A percentile compares a stretch with the other conserved stretches of the same genome.
Evolutionary conservation across 2,797 vertebrate genomes (phyloP).

Genomic region (Melanitta fusca): DNA sequence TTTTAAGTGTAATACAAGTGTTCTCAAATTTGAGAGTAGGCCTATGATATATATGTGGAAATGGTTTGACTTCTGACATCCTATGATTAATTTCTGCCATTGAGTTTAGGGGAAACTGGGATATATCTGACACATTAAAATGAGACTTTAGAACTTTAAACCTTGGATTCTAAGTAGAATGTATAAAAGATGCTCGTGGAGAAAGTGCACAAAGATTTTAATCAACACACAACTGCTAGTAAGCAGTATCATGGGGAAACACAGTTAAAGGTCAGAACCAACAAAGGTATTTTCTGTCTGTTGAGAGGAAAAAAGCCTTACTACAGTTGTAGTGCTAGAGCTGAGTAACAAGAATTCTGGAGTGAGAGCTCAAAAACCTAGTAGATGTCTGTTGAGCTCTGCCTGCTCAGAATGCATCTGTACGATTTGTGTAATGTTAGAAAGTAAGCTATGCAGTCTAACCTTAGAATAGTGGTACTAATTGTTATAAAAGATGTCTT

Average conservation of each 20-base stretch:
- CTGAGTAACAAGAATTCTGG: background rate
- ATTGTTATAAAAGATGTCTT: background rate
- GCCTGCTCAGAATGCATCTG: background rate
- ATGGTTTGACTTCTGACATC: background rate
- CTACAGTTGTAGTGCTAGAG: background rate
- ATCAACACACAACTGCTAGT: background rate
- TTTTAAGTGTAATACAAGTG: background rate
- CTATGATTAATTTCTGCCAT: background rate
- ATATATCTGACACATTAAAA: background rate
- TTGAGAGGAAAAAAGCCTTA: background rate
- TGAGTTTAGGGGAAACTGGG: background rate
- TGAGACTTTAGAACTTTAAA: background rate
- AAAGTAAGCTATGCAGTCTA: background rate
- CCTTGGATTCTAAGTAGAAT: background rate
- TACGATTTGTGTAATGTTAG: background rate
- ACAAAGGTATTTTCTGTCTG: background rate
- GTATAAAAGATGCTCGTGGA: background rate
- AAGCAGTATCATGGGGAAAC: background rate
- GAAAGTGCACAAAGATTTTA: background rate
- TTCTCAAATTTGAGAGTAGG: background rate
- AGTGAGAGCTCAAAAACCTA: background rate
- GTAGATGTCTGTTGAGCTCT: background rate
- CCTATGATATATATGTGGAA: background rate
- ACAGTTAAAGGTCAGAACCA: background rate
- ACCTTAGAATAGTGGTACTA: background rate